These are phyloP conservation scores for Eptatretus atami DNA, from an alignment of 2,797 vertebrate genomes.

Conservation along the genomic window DNA sequence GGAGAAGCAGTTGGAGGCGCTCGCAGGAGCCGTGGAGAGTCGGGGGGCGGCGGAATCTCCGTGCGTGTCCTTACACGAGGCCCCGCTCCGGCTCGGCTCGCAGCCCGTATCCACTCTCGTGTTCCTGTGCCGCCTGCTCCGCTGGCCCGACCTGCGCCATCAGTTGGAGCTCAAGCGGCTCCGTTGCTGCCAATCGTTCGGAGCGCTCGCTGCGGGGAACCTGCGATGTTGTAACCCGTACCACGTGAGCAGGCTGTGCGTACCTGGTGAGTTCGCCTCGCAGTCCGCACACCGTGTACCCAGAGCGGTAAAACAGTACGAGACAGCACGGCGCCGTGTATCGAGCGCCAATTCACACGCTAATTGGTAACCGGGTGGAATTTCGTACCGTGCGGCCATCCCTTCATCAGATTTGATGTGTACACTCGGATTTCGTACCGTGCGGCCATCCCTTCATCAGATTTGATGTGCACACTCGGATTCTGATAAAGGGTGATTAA, in stretches of 20 bases:
- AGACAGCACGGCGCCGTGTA: too few species aligned
- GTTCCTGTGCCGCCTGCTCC: neutral
- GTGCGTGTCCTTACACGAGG: slow-evolving; percentile 1
- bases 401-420: too few species aligned
- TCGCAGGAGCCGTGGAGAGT: neutral
- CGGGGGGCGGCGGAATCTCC: neutral
- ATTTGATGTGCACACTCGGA: too few species aligned
- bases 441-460: too few species aligned
- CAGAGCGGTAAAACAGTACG: too few species aligned
- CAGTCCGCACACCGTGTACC: too few species aligned
- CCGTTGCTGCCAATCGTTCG: slow-evolving; percentile 1
- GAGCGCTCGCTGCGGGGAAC: neutral
- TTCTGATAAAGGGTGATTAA: too few species aligned
- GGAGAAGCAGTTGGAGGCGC: slow-evolving; percentile 1
- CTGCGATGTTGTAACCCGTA: slow-evolving; percentile 1
- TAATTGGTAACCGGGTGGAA: too few species aligned
- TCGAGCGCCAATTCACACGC: too few species aligned
- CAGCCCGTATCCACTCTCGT: slow-evolving; percentile 1
- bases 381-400: too few species aligned
- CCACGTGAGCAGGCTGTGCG: slow-evolving; percentile 5
- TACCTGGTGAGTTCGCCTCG: neutral
- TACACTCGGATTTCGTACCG: too few species aligned
- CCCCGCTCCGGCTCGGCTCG: neutral
- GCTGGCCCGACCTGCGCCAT: slow-evolving; percentile 3
- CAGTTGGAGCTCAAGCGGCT: neutral